phyloP scores from a whole-genome alignment of 2,113 vertebrate species.

The Chaetura pelagica region DNA sequence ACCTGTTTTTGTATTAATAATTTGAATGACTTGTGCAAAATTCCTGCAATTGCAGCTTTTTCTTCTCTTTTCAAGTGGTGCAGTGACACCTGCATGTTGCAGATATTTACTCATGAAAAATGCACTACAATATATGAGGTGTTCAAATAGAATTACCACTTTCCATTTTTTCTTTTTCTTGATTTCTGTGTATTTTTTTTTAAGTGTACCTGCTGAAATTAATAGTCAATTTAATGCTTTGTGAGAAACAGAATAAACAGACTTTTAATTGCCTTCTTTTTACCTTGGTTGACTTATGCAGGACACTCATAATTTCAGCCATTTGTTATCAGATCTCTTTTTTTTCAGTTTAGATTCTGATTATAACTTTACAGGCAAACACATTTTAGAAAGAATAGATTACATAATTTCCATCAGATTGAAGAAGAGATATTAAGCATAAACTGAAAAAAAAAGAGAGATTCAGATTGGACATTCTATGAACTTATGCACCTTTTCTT shows the following conservation, averaged over 20 bases:
- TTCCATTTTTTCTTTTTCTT: background rate
- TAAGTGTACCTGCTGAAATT: background rate
- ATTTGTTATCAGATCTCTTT: fast-evolving
- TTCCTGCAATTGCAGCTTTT: background rate
- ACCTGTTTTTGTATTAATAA: background rate
- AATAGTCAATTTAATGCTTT: background rate
- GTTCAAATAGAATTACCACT: background rate
- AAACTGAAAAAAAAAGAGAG: background rate
- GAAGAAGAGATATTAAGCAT: background rate
- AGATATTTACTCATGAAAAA: background rate
- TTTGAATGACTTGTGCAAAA: background rate
- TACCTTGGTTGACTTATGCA: background rate
- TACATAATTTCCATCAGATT: background rate
- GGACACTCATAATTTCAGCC: fast-evolving
- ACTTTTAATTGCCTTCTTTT: fast-evolving
- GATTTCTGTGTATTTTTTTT: background rate
- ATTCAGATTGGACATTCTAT: background rate
- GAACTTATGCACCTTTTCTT: background rate
- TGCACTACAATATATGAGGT: background rate
- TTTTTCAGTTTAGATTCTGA: background rate
- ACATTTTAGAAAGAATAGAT: background rate
- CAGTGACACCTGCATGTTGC: background rate
- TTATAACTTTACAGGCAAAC: background rate
- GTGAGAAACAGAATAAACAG: background rate
- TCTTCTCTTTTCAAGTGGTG: background rate